Percentiles rank a stretch among this genome's conserved stretches.
These are phyloP conservation scores for Sebastes steindachneri DNA, from an alignment of 2,797 vertebrate genomes.

Conservation along the genomic window DNA sequence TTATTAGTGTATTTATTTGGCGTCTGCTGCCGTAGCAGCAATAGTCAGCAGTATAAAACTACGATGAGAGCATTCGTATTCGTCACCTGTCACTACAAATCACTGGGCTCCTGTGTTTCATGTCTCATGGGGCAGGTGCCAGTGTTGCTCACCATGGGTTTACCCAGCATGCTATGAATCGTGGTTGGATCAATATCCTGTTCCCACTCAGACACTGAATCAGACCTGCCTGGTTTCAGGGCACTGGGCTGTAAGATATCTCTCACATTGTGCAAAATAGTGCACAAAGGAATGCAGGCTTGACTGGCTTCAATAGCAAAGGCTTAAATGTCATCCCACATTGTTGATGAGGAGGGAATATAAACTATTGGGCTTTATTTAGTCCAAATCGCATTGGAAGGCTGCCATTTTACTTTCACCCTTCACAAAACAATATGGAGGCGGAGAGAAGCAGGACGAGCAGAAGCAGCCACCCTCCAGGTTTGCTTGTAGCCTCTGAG, in stretches of 20 bases:
- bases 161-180: conserved; percentile 58
- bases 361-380: conserved; percentile 10
- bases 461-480: not conserved
- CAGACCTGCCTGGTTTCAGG: conserved; percentile 45
- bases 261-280: conserved; percentile 19
- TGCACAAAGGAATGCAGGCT: conserved; percentile 23
- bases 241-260: conserved; percentile 29
- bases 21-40: not conserved
- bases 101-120: conserved; percentile 19
- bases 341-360: conserved; percentile 7
- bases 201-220: conserved; percentile 52
- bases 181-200: conserved; percentile 64
- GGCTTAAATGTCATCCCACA: conserved; percentile 36
- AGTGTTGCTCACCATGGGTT: conserved; percentile 43
- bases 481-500: not conserved
- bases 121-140: conserved; percentile 33
- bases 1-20: conserved; percentile 16
- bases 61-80: conserved; percentile 4
- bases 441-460: not conserved
- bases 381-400: conserved; percentile 8
- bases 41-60: conserved; percentile 1
- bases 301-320: not conserved
- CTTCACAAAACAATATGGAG: conserved; percentile 39
- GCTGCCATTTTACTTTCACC: conserved; percentile 52
- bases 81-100: conserved; percentile 25